These are phyloP conservation scores for Copsychus sechellarum DNA, from an alignment of 2,113 vertebrate genomes.

Conservation along the genomic window DNA sequence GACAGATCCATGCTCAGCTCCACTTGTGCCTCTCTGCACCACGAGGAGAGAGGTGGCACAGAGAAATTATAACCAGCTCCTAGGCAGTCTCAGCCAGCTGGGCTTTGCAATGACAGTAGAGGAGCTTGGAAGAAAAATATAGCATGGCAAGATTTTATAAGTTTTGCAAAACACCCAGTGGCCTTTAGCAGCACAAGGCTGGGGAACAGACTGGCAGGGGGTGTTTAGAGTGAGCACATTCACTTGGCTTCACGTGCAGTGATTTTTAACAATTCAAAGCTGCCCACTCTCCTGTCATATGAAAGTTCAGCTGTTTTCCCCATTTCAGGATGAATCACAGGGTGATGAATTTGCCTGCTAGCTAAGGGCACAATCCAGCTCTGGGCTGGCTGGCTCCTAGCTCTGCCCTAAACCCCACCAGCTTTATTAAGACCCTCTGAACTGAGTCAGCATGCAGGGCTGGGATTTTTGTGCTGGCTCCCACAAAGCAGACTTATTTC, in stretches of 20 bases:
- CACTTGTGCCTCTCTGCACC: background rate
- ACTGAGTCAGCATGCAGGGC: background rate
- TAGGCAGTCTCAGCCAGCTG: background rate
- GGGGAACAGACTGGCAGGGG: background rate
- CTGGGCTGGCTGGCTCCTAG: background rate
- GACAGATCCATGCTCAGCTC: background rate
- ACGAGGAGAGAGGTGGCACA: background rate
- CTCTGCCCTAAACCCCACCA: background rate
- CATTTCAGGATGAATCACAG: background rate
- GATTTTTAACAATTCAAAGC: background rate
- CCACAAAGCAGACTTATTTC: background rate
- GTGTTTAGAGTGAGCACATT: background rate
- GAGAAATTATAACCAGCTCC: background rate
- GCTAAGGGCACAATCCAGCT: background rate
- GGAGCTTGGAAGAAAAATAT: background rate
- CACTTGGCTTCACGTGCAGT: background rate
- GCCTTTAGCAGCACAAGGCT: background rate
- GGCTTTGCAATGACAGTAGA: background rate
- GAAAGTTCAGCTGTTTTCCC: background rate
- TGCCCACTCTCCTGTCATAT: background rate
- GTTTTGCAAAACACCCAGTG: background rate
- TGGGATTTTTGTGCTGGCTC: background rate
- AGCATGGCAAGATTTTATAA: background rate
- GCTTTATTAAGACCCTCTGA: background rate
- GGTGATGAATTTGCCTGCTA: background rate